Base-by-base conservation (phyloP, 1,140 invertebrate genomes). In the Araneus ventricosus region DNA sequence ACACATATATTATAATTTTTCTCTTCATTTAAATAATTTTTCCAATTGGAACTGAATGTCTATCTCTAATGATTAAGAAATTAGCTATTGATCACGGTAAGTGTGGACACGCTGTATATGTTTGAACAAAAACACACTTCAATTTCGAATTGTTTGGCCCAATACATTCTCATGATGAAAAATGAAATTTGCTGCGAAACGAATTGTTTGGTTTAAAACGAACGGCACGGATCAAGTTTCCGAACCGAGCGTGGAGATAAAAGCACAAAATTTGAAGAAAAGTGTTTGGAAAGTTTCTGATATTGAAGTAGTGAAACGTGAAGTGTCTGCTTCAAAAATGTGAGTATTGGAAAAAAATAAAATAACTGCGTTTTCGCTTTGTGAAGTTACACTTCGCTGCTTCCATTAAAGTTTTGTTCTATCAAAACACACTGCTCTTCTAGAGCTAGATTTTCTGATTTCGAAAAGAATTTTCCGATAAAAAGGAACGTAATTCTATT, bases 341-440 rank as follows among this genome's bases (percentile, higher is more conserved):
- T 75, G 30, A 30, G 30, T 34, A 75, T 75, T 75, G 30, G 70
- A 75, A 75, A 75, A n/a, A n/a, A 75, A 75, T 75, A 30, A 20
- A 75, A 75, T 75, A 75, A 34, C 14, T 37, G 3, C 30, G 20
- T 37, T 75, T 37, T 30, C 70, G 22, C 70, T 75, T 75, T 37
- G 70, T 4, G 70, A 34, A 34, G 70, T 75, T 20, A 30, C 30
- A 34, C 70, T 75, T 37, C 27, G 22, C 30, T 37, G 70, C 27
- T 75, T 75, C 70, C 30, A 75, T 75, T 75, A 63, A n/a, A 75
- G 70, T 75, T 75, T 34, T 75, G 30, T 75, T 75, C 37, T 22
- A 20, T 75, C 70, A 75, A 75, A n/a, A 34, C 70, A 75, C 34
- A 5, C 30, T 34, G 30, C 27, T 75, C 34, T 75, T 75, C 34